phyloP scores from a whole-genome alignment of 92 coral and sea anemone genomes.

The Palythoa caribaeorum region DNA sequence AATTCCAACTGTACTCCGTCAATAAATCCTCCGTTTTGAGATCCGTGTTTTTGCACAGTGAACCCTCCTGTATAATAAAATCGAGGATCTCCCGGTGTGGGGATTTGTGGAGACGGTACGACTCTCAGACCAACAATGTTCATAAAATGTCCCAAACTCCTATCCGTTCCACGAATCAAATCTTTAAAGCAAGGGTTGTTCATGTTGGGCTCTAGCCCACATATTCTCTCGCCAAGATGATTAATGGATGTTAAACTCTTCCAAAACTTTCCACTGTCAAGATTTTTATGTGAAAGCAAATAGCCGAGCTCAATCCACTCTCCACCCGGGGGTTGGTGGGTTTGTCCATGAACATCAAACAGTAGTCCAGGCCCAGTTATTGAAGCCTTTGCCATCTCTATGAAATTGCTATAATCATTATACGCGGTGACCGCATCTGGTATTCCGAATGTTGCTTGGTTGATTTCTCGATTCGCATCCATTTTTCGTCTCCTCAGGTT shows the following conservation, averaged over 20 bases:
- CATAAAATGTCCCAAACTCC: conserved; percentile 30
- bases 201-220: not conserved
- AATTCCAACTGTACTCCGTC: conserved; percentile 10
- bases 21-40: not conserved
- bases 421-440: conserved; percentile 45
- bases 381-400: conserved; percentile 13
- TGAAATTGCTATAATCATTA: conserved; percentile 22
- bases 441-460: conserved; percentile 48
- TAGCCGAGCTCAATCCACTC: conserved; percentile 45
- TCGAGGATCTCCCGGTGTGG: not conserved
- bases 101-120: not conserved
- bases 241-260: conserved; percentile 3
- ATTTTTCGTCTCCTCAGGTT: conserved; percentile 27
- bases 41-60: not conserved
- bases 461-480: conserved; percentile 42
- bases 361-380: conserved; percentile 43
- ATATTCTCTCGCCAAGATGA: conserved; percentile 7
- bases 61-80: conserved; percentile 1
- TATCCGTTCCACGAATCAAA: conserved; percentile 34
- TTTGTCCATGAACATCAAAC: conserved; percentile 48
- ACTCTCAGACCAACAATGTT: not conserved
- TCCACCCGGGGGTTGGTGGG: not conserved
- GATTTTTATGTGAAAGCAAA: not conserved
- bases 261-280: conserved; percentile 29
- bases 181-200: conserved; percentile 40